Conservation (phyloP, 2,797 vertebrate species). For the Myripristis jacobus region DNA sequence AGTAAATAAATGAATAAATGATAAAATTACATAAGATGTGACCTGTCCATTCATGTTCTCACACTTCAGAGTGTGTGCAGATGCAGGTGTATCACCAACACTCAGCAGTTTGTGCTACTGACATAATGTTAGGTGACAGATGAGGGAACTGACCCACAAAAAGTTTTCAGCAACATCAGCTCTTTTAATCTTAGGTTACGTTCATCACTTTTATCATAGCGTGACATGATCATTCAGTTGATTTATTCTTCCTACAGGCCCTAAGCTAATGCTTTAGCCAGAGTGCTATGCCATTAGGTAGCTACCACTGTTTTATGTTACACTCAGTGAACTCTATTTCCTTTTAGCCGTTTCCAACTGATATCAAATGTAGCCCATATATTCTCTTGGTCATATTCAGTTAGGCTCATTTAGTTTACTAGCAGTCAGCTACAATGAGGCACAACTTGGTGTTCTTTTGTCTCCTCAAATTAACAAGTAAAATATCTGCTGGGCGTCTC, state of each 20-base stretch:
- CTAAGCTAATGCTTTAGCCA: slow-evolving; percentile 31
- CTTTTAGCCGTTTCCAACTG: background rate
- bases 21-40: too few species aligned
- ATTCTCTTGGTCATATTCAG: slow-evolving; percentile 2
- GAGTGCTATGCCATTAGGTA: slow-evolving; percentile 41
- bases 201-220: slow-evolving; percentile 44
- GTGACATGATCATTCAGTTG: slow-evolving; percentile 47
- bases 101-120: too few species aligned
- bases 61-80: background rate
- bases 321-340: slow-evolving; percentile 16
- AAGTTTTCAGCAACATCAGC: slow-evolving; percentile 54
- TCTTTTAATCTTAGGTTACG: slow-evolving; percentile 42
- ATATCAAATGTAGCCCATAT: slow-evolving; percentile 1
- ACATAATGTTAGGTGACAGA: slow-evolving; percentile 36
- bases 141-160: slow-evolving; percentile 27
- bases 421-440: background rate
- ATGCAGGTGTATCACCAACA: background rate
- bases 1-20: too few species aligned
- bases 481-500: background rate
- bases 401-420: background rate
- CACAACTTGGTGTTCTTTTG: background rate
- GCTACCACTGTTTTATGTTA: slow-evolving; percentile 17
- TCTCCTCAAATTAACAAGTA: slow-evolving; percentile 1
- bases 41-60: background rate
- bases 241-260: slow-evolving; percentile 51